phyloP scores from a whole-genome alignment of 2,888 invertebrate species.

The Calliphora vomitoria region DNA sequence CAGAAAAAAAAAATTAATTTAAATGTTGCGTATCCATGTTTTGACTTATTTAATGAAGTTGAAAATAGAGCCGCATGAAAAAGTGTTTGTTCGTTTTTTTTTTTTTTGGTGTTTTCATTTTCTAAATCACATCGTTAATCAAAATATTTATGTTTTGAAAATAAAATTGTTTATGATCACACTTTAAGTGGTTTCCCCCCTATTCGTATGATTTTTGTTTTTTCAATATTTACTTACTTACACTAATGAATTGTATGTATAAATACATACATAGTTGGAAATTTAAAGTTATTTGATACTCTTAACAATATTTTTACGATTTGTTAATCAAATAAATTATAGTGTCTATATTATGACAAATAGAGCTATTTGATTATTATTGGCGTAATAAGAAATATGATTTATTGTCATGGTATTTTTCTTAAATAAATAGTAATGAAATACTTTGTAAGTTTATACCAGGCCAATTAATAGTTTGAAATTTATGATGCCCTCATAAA shows the following conservation, averaged over 20 bases:
- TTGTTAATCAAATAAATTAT: conserved; percentile 51
- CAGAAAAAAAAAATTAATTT: conserved; percentile 55
- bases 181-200: conserved; percentile 48
- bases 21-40: conserved; percentile 73
- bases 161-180: conserved; percentile 54
- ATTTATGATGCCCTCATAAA: background rate
- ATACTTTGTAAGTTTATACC: background rate
- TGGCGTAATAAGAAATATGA: conserved; percentile 46
- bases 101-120: conserved; percentile 48
- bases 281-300: conserved; percentile 53
- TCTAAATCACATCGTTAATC: conserved; percentile 67
- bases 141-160: conserved; percentile 68
- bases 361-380: conserved; percentile 23
- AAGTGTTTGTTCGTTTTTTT: background rate
- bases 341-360: conserved; percentile 49
- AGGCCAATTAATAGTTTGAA: background rate
- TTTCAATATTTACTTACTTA: background rate
- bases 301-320: conserved; percentile 37
- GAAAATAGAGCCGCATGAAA: conserved; percentile 57
- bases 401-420: conserved; percentile 24
- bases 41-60: conserved; percentile 74
- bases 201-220: background rate
- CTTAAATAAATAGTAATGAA: background rate
- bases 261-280: background rate
- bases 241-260: conserved; percentile 28